Conservation (phyloP, 1,140 invertebrate genomes). For the Trichonephila clavata region DNA sequence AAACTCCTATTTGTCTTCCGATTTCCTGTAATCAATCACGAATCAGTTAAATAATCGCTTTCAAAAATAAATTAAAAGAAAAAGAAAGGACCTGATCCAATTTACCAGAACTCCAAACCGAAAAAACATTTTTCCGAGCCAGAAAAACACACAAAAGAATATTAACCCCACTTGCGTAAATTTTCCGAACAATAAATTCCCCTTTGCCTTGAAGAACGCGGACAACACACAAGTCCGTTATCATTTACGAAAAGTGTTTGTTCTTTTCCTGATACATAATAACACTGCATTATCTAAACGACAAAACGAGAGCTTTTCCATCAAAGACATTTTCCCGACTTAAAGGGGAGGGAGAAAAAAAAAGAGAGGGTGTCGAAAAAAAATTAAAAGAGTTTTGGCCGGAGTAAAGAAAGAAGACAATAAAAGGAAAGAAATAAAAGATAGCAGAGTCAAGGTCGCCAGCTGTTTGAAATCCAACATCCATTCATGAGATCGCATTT, state of each 20-base stretch:
- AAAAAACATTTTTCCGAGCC: too few relatives aligned
- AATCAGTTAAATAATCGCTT: too few relatives aligned
- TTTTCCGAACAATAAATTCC: too few relatives aligned
- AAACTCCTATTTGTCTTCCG: too few relatives aligned
- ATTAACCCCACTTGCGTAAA: too few relatives aligned
- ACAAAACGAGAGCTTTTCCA: slow-evolving; percentile 21
- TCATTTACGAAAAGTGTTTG: background rate
- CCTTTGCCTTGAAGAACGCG: background rate
- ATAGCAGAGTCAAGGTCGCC: slow-evolving; percentile 60
- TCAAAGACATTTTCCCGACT: slow-evolving; percentile 2
- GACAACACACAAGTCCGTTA: background rate
- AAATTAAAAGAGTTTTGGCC: background rate
- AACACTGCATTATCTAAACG: background rate
- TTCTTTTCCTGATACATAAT: slow-evolving; percentile 26
- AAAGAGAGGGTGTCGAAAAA: background rate
- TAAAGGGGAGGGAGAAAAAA: background rate
- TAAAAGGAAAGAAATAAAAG: background rate
- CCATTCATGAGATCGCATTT: slow-evolving; percentile 72
- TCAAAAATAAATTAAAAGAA: too few relatives aligned
- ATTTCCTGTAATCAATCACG: too few relatives aligned
- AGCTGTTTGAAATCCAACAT: slow-evolving; percentile 73
- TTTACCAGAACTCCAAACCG: too few relatives aligned
- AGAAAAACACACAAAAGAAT: too few relatives aligned
- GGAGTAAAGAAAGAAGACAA: background rate
- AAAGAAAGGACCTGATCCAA: too few relatives aligned